phyloP scores from a whole-genome alignment of 2,113 vertebrate genomes.

The Eurypyga helias region DNA sequence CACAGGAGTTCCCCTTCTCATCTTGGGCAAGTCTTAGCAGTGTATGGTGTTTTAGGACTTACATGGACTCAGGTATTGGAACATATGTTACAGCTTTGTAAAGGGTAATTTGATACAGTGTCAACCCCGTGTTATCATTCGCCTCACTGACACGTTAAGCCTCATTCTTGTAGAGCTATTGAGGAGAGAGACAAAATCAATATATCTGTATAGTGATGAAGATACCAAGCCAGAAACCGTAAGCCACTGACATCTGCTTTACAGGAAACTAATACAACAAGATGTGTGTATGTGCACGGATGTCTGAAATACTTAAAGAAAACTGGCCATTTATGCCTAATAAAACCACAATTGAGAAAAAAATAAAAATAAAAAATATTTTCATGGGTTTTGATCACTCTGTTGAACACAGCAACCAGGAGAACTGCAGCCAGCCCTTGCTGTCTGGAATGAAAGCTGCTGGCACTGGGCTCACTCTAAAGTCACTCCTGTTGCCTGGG shows the following conservation, averaged over 20 bases:
- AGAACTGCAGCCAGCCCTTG: neutral
- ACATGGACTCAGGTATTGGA: neutral
- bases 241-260: neutral
- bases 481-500: neutral
- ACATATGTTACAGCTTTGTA: constrained; percentile 58
- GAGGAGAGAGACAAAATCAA: constrained; percentile 14
- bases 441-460: neutral
- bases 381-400: neutral
- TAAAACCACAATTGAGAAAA: neutral
- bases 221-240: neutral
- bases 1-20: neutral
- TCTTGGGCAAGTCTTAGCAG: neutral
- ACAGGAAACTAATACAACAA: neutral
- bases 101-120: constrained; percentile 42
- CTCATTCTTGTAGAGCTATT: neutral
- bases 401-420: neutral
- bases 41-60: constrained; percentile 50
- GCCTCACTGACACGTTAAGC: neutral
- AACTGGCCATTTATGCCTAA: neutral
- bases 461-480: neutral
- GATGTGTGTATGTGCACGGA: neutral
- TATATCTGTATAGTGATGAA: neutral
- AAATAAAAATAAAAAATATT: neutral
- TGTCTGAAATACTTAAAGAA: neutral
- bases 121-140: constrained; percentile 8